phyloP scores from a whole-genome alignment of 2,113 vertebrate genomes.

The Rana temporaria region DNA sequence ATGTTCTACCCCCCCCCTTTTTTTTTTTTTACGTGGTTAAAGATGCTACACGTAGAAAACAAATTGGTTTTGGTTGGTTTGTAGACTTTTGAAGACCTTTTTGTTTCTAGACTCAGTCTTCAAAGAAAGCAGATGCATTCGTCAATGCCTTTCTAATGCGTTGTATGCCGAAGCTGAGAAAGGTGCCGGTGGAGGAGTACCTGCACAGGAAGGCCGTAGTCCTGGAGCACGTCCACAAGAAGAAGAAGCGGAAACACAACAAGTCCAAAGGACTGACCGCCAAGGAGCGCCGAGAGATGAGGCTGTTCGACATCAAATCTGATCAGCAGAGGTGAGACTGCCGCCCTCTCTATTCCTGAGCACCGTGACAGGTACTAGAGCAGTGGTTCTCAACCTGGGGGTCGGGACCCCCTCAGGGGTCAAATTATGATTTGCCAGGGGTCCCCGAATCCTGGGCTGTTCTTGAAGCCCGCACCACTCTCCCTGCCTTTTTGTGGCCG shows the following conservation, averaged over 20 bases:
- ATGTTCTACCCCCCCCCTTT: too few relatives aligned
- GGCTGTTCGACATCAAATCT: constrained; percentile 81
- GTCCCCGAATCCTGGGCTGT: too few relatives aligned
- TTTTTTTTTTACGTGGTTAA: too few relatives aligned
- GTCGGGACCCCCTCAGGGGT: too few relatives aligned
- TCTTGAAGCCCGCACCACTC: too few relatives aligned
- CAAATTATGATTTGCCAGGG: too few relatives aligned
- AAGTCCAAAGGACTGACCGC: constrained; percentile 78
- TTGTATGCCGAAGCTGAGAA: constrained; percentile 63
- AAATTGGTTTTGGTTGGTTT: too few relatives aligned
- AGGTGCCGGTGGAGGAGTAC: constrained; percentile 59
- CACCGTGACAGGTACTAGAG: neutral
- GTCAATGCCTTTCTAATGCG: constrained; percentile 81
- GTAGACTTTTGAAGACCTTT: neutral
- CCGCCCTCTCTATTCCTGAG: fast-evolving
- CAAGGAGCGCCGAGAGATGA: constrained; percentile 75
- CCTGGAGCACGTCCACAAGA: constrained; percentile 71
- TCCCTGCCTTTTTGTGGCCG: too few relatives aligned
- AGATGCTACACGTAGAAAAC: too few relatives aligned
- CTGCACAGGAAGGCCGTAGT: constrained; percentile 82
- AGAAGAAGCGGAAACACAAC: constrained; percentile 64
- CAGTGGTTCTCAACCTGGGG: too few relatives aligned
- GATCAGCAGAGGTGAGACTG: constrained; percentile 80
- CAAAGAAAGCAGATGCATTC: constrained; percentile 72
- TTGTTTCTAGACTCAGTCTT: constrained; percentile 63